Conservation (phyloP, 2,888 invertebrate species). For the Sphaerophoria taeniata region DNA sequence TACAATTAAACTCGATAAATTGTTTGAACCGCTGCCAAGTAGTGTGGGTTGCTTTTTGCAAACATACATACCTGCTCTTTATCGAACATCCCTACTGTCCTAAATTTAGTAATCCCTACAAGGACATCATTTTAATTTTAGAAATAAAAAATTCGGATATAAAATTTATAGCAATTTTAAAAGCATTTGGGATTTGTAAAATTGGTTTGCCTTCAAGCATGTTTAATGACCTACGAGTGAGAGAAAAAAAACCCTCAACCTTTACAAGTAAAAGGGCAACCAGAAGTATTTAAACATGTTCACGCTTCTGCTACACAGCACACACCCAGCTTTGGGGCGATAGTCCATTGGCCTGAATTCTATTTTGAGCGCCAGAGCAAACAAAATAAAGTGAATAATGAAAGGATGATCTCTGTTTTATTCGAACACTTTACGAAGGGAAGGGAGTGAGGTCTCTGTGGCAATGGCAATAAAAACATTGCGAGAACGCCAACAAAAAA, state of each 20-base stretch:
- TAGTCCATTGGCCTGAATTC: slow-evolving; percentile 56
- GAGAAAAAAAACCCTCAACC: slow-evolving; percentile 17
- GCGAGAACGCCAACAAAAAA: slow-evolving; percentile 65
- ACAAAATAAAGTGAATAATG: slow-evolving; percentile 60
- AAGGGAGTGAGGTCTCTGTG: not conserved
- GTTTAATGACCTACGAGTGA: not conserved
- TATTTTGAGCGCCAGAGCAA: slow-evolving; percentile 44
- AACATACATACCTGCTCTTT: too few relatives aligned
- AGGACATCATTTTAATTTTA: slow-evolving; percentile 18
- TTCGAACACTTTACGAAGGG: not conserved
- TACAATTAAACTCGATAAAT: too few relatives aligned
- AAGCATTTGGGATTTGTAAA: slow-evolving; percentile 58
- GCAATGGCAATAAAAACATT: slow-evolving; percentile 51
- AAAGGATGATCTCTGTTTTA: slow-evolving; percentile 45
- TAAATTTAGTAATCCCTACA: not conserved
- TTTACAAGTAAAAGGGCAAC: slow-evolving; percentile 53
- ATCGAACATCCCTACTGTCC: too few relatives aligned
- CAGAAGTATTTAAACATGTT: slow-evolving; percentile 55
- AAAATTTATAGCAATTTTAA: slow-evolving; percentile 53
- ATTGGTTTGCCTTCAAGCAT: slow-evolving; percentile 38
- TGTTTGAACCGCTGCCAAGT: too few relatives aligned
- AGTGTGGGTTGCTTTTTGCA: not conserved
- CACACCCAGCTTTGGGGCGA: not conserved
- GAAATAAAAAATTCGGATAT: slow-evolving; percentile 43
- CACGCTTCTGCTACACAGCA: slow-evolving; percentile 22